These are phyloP conservation scores for Scomberomorus guttatus DNA, from an alignment of 2,797 vertebrate genomes.

Conservation along the genomic window DNA sequence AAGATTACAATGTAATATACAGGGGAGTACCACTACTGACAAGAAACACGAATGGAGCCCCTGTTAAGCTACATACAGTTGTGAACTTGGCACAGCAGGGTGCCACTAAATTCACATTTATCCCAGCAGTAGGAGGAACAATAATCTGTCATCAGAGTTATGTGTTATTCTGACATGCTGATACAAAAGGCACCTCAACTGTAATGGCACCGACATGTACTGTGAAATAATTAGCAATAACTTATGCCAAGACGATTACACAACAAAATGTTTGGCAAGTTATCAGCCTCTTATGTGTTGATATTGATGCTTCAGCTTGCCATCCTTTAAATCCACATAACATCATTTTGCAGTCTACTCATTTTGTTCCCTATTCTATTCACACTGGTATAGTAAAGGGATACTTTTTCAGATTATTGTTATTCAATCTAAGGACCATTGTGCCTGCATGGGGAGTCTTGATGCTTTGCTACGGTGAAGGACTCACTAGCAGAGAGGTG, in stretches of 20 bases:
- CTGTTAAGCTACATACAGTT: not conserved
- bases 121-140: slow-evolving; percentile 5
- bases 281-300: not conserved
- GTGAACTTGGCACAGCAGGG: not conserved
- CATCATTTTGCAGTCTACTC: slow-evolving; percentile 1
- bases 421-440: slow-evolving; percentile 48
- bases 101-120: not conserved
- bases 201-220: no score
- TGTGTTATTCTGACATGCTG: not conserved
- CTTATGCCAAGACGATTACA: not conserved
- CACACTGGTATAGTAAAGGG: slow-evolving; percentile 16
- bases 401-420: slow-evolving; percentile 40
- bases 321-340: not conserved
- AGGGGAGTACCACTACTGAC: no score
- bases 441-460: slow-evolving; percentile 23
- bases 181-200: not conserved
- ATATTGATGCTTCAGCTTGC: not conserved
- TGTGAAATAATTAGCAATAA: not conserved
- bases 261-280: not conserved
- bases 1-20: not conserved
- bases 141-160: slow-evolving; percentile 13
- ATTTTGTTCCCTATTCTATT: slow-evolving; percentile 20
- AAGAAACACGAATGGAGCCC: no score
- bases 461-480: slow-evolving; percentile 48
- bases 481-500: slow-evolving; percentile 48